phyloP scores from a whole-genome alignment of 2,113 vertebrate species.

The Anser cygnoides region DNA sequence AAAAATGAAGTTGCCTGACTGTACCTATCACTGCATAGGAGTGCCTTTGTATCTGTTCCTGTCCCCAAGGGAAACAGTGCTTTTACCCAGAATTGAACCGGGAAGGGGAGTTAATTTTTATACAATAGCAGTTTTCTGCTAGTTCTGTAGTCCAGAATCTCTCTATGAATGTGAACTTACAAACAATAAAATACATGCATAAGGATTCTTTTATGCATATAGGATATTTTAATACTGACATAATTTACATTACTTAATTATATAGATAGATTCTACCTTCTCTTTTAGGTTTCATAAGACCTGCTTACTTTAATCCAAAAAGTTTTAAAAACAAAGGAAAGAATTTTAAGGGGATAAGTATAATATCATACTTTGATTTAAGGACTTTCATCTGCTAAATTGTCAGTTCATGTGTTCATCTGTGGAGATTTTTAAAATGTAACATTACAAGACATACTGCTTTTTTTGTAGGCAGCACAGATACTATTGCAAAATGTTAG shows the following conservation, averaged over 20 bases:
- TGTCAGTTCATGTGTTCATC: neutral
- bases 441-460: neutral
- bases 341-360: neutral
- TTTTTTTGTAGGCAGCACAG: neutral
- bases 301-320: neutral
- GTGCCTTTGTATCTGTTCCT: neutral
- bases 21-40: fast-evolving
- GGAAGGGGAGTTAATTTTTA: neutral
- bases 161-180: neutral
- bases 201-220: neutral
- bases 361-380: neutral
- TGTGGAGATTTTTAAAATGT: neutral
- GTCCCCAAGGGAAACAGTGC: neutral
- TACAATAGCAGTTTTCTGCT: neutral
- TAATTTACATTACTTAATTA: neutral
- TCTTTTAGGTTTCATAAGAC: neutral
- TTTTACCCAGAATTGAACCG: neutral
- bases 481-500: neutral
- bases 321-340: neutral
- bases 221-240: neutral
- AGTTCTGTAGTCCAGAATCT: neutral
- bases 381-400: neutral
- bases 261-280: neutral
- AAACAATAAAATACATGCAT: neutral
- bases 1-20: neutral